Evolutionary conservation across 2,797 vertebrate genomes (phyloP).

Genomic region (Acanthopagrus latus): DNA sequence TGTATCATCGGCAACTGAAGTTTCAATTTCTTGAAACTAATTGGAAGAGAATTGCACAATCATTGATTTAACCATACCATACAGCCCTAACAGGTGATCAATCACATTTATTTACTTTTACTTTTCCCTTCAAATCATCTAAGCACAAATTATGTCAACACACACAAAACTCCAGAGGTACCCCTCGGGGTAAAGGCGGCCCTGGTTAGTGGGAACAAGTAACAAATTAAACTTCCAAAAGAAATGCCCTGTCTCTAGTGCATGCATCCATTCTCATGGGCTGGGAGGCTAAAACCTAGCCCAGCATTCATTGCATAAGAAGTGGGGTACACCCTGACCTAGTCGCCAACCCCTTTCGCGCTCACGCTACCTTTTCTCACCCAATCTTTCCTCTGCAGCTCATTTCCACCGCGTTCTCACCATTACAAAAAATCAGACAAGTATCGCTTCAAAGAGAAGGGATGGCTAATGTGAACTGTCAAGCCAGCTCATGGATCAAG

Average conservation of each 20-base stretch:
- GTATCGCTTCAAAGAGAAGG: slow-evolving; percentile 37
- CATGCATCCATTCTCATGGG: background rate
- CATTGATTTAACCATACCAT: too few species aligned
- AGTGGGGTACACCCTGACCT: background rate
- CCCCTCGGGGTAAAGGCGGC: background rate
- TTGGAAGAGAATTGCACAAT: too few species aligned
- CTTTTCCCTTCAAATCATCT: background rate
- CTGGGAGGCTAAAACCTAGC: background rate
- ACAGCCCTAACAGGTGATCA: background rate
- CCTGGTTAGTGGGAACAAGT: background rate
- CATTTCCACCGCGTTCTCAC: background rate
- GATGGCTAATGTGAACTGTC: slow-evolving; percentile 34
- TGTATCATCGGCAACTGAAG: too few species aligned
- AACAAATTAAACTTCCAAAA: background rate
- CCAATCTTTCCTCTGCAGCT: background rate
- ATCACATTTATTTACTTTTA: background rate
- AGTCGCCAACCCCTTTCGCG: background rate
- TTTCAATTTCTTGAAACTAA: too few species aligned
- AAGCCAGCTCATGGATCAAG: slow-evolving; percentile 29
- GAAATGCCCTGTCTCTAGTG: background rate
- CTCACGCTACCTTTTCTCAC: slow-evolving; percentile 4
- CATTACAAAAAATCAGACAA: slow-evolving; percentile 43
- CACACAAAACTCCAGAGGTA: background rate
- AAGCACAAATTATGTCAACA: background rate
- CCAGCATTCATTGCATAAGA: background rate